Base-by-base conservation (phyloP, 1,140 invertebrate genomes). In the Ceratitis capitata region DNA sequence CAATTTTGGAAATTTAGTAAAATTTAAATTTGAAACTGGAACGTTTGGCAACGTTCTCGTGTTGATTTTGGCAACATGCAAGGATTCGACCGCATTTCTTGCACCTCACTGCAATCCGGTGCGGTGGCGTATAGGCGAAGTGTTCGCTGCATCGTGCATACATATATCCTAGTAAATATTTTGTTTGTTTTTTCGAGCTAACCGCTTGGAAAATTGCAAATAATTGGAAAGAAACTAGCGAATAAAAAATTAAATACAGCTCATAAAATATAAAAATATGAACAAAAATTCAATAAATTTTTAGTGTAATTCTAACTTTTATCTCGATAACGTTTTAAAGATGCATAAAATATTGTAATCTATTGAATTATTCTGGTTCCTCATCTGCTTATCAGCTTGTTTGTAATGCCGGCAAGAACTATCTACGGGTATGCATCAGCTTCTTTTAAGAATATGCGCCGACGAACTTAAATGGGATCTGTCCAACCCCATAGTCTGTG, bases 161-260 rank as follows among this genome's bases (percentile, higher is more conserved):
- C 32, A 32, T 35, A 10, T 32, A 29, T 64, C 29, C 4, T 16
- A 1, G n/a, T n/a, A n/a, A n/a, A n/a, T 26, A 61, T 26, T 61
- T 26, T 47, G 69, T 12, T 7, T 45, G n/a, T 39, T 4, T 69
- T 69, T 78, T 26, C 69, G 39, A 78, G 45, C 39, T 26, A 45
- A 78, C n/a, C n/a, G 69, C 2, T 9, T 78, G 69, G 39, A 78
- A 78, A 78, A 45, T 78, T 78, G 42, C 69, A 23, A 78, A 45
- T 16, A 42, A 42, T 45, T 78, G 35, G 39, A 32, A 78, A n/a
- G 51, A n/a, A 47, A 23, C 69, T 45, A 45, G 42, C 14, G 23
- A 29, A 64, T 35, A 78, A 45, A 78, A 61, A 29, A 61, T 26
- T n/a, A n/a, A n/a, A n/a, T n/a, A n/a, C n/a, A n/a, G n/a, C n/a